Evolutionary conservation across 2,888 invertebrate genomes (phyloP), one percentile per base, ranked within the genome.

Genomic region (Drosophila mimetica): DNA sequence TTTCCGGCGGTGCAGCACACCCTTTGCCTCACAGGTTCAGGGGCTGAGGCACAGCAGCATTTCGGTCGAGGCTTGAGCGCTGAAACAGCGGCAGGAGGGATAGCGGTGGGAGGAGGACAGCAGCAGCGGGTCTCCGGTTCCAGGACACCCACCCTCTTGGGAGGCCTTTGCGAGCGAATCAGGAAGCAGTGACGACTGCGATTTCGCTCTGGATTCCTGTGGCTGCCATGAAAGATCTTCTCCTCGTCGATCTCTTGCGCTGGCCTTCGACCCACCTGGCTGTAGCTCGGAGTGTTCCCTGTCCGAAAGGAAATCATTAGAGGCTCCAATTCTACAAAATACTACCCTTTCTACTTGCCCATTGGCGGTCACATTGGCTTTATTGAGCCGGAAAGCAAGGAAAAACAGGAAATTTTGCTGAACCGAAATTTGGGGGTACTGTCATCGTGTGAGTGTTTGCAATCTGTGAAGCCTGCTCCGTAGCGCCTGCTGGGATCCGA

Each of bases 301-400:
- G 32, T 7, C 6, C 30, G n/a, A 1, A 32, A 20, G 18, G 11
- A 2, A 50, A 18, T 6, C n/a, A 18, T 34, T 18, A 7, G 4
- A 0, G n/a, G 14, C 14, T 28, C n/a, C 2, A 55, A 3, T 0
- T 34, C 7, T 13, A 4, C 6, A 14, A 4, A 13, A 0, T 5
- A 7, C 18, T 11, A 9, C 9, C 16, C 2, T 4, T 14, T 60
- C 9, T 22, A 64, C 63, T 64, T 64, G 42, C 80, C 74, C 71
- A 79, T 71, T 54, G 53, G 47, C 42, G 53, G 32, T 60, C 54
- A 54, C 47, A 55, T 60, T 44, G 18, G 48, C 36, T 39, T 64
- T 57, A 55, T 67, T 67, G 37, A 16, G 8, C 7, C 67, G 34
- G 13, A 16, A 42, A 5, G 51, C 64, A 55, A 22, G 5, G n/a